Evolutionary conservation across 2,888 invertebrate genomes (phyloP).

Genomic region (Metallyticus violacea): DNA sequence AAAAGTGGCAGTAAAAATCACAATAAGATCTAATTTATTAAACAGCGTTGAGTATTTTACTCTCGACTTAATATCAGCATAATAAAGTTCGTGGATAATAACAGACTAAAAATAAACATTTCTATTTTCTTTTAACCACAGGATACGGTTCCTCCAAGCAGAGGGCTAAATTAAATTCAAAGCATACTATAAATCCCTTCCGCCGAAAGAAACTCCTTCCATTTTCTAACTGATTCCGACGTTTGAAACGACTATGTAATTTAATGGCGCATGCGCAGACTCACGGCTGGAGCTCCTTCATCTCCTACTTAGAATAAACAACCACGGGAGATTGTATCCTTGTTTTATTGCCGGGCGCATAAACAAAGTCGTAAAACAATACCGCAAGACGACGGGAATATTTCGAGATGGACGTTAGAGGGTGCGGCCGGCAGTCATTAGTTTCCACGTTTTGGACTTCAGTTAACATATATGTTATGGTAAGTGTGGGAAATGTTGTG

Average conservation of each 20-base stretch:
- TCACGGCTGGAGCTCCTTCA: no score
- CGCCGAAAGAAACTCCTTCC: background rate
- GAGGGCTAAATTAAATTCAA: background rate
- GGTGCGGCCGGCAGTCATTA: background rate
- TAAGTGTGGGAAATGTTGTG: no score
- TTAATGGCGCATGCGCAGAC: background rate
- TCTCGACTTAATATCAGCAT: no score
- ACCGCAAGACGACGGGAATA: background rate
- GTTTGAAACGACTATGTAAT: background rate
- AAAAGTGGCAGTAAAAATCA: no score
- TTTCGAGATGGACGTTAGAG: background rate
- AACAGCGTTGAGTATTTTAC: no score
- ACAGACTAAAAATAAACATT: no score
- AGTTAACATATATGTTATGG: no score
- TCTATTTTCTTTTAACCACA: no score
- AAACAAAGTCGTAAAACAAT: background rate
- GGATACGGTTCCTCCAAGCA: no score
- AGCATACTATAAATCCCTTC: background rate
- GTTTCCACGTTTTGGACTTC: no score
- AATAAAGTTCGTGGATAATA: no score
- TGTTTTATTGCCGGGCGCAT: background rate
- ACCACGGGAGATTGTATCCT: background rate
- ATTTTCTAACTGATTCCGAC: background rate
- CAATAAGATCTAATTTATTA: no score
- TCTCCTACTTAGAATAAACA: background rate